These are phyloP conservation scores for Dasysyrphus tricinctus DNA, from an alignment of 2,888 invertebrate species.

Conservation along the genomic window DNA sequence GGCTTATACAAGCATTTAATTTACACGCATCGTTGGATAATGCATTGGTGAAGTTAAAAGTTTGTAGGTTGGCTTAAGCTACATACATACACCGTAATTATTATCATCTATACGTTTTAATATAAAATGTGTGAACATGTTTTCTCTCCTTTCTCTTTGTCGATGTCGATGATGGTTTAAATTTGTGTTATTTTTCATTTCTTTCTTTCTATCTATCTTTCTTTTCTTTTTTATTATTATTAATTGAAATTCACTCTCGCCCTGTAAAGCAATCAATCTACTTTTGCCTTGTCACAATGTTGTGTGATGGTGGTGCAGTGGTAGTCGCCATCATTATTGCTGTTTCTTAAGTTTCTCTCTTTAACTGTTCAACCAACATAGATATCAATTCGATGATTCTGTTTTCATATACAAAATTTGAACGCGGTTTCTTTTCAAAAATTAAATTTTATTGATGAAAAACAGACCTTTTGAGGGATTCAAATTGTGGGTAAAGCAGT, in stretches of 20 bases:
- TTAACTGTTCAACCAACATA: slow-evolving; percentile 19
- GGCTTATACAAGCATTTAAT: slow-evolving; percentile 71
- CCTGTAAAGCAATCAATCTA: slow-evolving; percentile 69
- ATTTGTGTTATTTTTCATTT: slow-evolving; percentile 26
- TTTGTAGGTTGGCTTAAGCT: slow-evolving; percentile 2
- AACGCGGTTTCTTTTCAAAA: background rate
- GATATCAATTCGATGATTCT: background rate
- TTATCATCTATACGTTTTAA: slow-evolving; percentile 66
- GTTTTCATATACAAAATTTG: background rate
- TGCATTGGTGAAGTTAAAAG: slow-evolving; percentile 52
- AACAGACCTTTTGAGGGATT: background rate
- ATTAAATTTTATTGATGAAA: background rate
- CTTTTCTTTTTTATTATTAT: slow-evolving; percentile 50
- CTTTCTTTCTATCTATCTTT: slow-evolving; percentile 36
- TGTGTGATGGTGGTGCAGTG: slow-evolving; percentile 21
- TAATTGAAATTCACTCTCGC: slow-evolving; percentile 73
- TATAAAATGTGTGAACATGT: slow-evolving; percentile 72
- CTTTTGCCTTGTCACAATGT: slow-evolving; percentile 47
- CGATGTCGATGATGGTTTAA: slow-evolving; percentile 41
- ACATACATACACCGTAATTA: slow-evolving; percentile 14
- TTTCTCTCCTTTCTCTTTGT: slow-evolving; percentile 74
- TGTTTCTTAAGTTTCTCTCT: slow-evolving; percentile 22
- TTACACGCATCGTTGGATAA: slow-evolving; percentile 72
- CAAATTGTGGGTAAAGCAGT: background rate
- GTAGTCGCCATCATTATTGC: slow-evolving; percentile 34